Evolutionary conservation across 1,140 invertebrate genomes (phyloP), one percentile per base, ranked within the genome.

Genomic region (Cydia splendana): DNA sequence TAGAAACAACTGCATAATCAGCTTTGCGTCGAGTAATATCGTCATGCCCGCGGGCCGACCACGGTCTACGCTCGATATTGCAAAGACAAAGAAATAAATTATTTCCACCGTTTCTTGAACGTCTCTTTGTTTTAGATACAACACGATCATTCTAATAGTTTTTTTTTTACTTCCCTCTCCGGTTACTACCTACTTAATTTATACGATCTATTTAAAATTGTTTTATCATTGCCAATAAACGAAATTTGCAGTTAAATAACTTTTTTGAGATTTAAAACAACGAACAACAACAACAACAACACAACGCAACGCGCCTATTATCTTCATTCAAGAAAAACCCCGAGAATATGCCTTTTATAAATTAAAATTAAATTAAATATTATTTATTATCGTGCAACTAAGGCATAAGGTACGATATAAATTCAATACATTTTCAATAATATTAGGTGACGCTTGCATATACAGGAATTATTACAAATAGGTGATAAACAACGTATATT

Each of bases 11-110:
- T 86, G 84, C 81, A 90, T 91, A 93, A 90, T 93, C 89, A 91
- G 87, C 90, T 92, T 91, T 91, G 84, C 82, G 84, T 87, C 91
- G 87, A 92, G 91, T 91, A 92, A 91, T 91, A 91, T 87, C 86
- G 83, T 81, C 81, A 78, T 84, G 86, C 79, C 89, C 88, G 82
- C 75, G 85, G 83, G 86, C 76, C 78, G 74, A 65, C 42, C 80
- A 78, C 77, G 69, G 80, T 42, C 62, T 65, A 76, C 82, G 81
- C 84, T 83, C 86, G 85, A 90, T 91, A 91, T 87, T 87, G 85
- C 89, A 78, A 85, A 80, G 80, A 87, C 85, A 90, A 89, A 91
- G 89, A 88, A 91, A 84, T 89, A 91, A 91, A 92, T 92, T 90
- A 90, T 90, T 92, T 90, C 88, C 85, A 87, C 77, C 87, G 82